Evolutionary conservation across 2,888 invertebrate genomes (phyloP), one percentile per base, ranked within the genome.

Genomic region (Lasioglossum morio): DNA sequence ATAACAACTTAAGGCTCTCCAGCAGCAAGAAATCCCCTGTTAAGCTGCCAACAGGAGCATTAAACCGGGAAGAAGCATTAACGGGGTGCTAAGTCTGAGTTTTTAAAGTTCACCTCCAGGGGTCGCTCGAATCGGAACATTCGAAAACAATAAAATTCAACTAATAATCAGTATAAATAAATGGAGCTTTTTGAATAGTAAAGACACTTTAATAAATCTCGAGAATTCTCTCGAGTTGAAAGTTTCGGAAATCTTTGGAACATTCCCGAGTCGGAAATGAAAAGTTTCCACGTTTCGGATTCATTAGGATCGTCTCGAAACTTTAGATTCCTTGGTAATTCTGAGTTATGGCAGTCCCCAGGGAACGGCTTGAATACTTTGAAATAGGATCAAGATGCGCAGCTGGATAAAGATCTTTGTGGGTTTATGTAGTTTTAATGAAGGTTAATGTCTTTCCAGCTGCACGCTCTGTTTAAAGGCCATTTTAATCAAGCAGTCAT

Each of bases 21-120:
- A 43, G 46, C 12, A 10, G 66, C 37, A 34, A 23, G 48, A 48
- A 34, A 43, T 48, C 30, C 1, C 60, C 63, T 34, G 46, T 66
- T 34, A 66, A 43, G n/a, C 43, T 46, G 30, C 48, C 43, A 34
- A 76, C 43, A 43, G 46, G 43, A 5, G 12, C 46, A 7, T 46
- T 66, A 66, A 76, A 30, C 60, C 76, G 12, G 30, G 8, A 19
- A 23, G 23, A 46, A 10, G 30, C 14, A 77, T 66, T 77, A 69
- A 69, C 66, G 10, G 34, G 77, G 16, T 48, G 46, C 19, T n/a
- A 48, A 14, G 23, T n/a, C 34, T 48, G 7, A 16, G 30, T 77
- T 77, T 77, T 76, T 76, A 46, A 66, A 66, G 66, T 66, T 77
- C 66, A 69, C 66, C 53, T n/a, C 23, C 23, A 34, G 34, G n/a